Evolutionary conservation across 2,113 vertebrate species (phyloP).

Genomic region (Pyrgilauda ruficollis): DNA sequence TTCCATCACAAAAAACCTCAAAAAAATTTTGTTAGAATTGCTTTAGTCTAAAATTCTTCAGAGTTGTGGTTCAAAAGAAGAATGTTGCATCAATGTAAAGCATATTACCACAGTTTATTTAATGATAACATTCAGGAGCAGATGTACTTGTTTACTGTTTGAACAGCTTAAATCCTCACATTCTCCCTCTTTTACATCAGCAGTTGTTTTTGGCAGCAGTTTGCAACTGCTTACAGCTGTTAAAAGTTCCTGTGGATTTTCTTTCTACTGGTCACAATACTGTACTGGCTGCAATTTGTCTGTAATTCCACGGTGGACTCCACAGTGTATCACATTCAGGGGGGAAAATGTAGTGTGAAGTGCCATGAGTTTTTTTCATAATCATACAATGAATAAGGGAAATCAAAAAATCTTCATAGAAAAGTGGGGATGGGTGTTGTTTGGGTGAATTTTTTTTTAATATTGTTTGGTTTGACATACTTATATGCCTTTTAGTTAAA

Average conservation of each 20-base stretch:
- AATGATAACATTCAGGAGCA: slow-evolving; percentile 29
- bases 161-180: slow-evolving; percentile 1
- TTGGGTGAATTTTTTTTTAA: neutral
- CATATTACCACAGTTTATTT: neutral
- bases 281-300: neutral
- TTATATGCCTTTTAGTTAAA: neutral
- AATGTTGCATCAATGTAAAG: neutral
- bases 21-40: slow-evolving; percentile 11
- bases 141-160: slow-evolving; percentile 56
- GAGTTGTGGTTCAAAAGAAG: neutral
- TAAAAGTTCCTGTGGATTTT: neutral
- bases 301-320: neutral
- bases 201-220: slow-evolving; percentile 18
- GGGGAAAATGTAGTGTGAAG: neutral
- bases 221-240: slow-evolving; percentile 38
- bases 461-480: neutral
- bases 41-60: neutral
- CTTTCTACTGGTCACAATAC: neutral
- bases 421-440: neutral
- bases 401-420: neutral
- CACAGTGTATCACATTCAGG: neutral
- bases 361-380: neutral
- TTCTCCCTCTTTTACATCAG: slow-evolving; percentile 37
- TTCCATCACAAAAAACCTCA: neutral
- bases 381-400: neutral